Evolutionary conservation across 2,888 invertebrate species (phyloP).

Genomic region (Antheraea yamamai): DNA sequence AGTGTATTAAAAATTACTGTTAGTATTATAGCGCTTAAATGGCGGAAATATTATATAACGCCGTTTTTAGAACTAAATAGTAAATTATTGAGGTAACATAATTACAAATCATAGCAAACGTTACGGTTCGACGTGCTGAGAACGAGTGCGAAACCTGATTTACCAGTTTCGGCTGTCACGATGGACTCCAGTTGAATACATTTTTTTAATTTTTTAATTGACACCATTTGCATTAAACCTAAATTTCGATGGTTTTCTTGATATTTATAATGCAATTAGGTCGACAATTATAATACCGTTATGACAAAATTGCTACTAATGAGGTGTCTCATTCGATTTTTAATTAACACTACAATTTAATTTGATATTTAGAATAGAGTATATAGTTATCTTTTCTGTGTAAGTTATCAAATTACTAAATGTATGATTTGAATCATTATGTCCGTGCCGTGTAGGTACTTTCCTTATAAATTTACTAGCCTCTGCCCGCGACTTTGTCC

Average conservation of each 20-base stretch:
- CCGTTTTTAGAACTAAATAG: not conserved
- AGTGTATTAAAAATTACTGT: not conserved
- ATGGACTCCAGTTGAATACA: conserved; percentile 35
- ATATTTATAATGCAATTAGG: conserved; percentile 30
- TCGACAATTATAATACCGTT: conserved; percentile 21
- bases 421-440: not conserved
- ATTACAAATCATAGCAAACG: conserved; percentile 8
- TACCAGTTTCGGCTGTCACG: conserved; percentile 54
- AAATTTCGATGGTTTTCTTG: conserved; percentile 21
- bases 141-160: conserved; percentile 59
- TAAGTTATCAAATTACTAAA: not conserved
- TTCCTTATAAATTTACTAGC: not conserved
- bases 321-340: not conserved
- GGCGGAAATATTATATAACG: not conserved
- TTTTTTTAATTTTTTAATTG: conserved; percentile 28
- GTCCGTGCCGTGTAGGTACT: not conserved
- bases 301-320: not conserved
- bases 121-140: conserved; percentile 52
- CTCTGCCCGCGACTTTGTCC: no score
- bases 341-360: not conserved
- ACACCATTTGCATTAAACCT: not conserved
- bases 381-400: not conserved
- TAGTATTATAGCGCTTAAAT: not conserved
- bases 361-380: not conserved
- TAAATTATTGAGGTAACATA: not conserved